Conservation (phyloP, 2,113 vertebrate genomes). For the Benitochromis conjunctus region DNA sequence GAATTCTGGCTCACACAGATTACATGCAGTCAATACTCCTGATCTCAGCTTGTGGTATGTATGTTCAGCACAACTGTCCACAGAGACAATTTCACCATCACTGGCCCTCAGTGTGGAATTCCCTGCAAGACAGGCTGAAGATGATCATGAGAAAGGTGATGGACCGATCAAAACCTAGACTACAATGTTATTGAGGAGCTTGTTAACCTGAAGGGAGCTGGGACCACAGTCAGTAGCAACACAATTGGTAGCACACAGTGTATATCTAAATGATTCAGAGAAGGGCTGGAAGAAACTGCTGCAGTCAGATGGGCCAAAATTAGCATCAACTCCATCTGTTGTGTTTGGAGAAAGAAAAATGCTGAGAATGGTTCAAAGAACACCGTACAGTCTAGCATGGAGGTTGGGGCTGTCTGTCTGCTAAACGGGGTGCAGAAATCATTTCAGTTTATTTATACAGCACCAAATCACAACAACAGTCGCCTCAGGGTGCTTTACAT, state of each 20-base stretch:
- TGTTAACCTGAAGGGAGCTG: not conserved
- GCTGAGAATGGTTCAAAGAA: too few species aligned
- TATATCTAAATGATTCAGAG: not conserved
- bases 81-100: not conserved
- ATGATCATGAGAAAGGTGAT: not conserved
- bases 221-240: not conserved
- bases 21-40: too few species aligned
- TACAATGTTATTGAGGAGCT: not conserved
- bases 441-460: too few species aligned
- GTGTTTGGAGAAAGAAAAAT: too few species aligned
- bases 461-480: too few species aligned
- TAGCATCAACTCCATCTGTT: too few species aligned
- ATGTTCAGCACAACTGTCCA: not conserved
- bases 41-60: not conserved
- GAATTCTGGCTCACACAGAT: not conserved
- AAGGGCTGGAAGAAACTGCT: not conserved
- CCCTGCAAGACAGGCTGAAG: fast-evolving
- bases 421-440: too few species aligned
- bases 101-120: not conserved
- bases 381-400: too few species aligned
- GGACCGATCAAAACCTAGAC: not conserved
- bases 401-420: too few species aligned
- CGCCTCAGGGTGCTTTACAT: too few species aligned
- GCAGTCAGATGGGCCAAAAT: not conserved
- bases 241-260: not conserved